These are phyloP conservation scores for Acropora yongei DNA, from an alignment of 64 coral and sea anemone genomes.

Conservation along the genomic window DNA sequence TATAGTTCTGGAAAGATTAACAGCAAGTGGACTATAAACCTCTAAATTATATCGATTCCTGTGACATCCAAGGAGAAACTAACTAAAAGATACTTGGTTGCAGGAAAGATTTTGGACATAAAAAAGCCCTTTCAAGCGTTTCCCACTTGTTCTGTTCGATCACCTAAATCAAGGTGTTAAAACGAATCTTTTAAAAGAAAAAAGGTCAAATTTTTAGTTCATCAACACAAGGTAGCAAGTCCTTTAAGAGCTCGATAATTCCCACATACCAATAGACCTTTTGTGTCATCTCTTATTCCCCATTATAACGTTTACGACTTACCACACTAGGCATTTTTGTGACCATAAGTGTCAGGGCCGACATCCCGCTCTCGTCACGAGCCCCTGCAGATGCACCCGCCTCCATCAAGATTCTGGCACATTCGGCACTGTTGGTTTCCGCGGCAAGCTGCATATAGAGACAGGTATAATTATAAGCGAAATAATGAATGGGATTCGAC, in stretches of 20 bases:
- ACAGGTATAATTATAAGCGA: not conserved
- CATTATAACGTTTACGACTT: not conserved
- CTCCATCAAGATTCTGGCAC: constrained; percentile 77
- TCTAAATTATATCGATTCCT: no score
- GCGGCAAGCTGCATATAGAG: constrained; percentile 68
- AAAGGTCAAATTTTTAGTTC: no score
- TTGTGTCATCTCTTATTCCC: not conserved
- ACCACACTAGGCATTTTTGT: constrained; percentile 79
- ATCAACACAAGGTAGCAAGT: no score
- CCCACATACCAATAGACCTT: not conserved
- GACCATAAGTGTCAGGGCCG: constrained; percentile 66
- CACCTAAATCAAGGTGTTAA: no score
- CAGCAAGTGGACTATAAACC: not conserved
- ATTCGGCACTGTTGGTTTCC: constrained; percentile 76
- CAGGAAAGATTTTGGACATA: no score
- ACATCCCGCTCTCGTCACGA: constrained; percentile 71
- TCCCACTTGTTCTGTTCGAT: no score
- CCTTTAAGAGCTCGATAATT: no score
- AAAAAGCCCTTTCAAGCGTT: no score
- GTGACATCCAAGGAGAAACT: no score
- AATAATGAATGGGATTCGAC: not conserved
- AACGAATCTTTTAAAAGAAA: no score
- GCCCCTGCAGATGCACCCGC: constrained; percentile 80
- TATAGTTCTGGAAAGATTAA: not conserved
- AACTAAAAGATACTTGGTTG: no score